Evolutionary conservation across 2,888 invertebrate genomes (phyloP).

Genomic region (Cloeon dipterum): DNA sequence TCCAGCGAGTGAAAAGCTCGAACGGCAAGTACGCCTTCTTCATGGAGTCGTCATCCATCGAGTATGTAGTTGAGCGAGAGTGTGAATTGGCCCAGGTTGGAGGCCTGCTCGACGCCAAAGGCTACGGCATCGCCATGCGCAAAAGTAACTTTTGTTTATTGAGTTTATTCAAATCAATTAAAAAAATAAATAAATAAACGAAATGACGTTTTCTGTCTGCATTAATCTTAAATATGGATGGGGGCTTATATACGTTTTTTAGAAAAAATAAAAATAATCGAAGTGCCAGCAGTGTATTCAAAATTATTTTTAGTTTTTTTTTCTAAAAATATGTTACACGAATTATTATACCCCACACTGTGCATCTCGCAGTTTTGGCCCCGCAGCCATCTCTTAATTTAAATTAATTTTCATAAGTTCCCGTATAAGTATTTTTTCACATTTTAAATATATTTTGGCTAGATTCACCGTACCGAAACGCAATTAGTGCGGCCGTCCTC

Average conservation of each 20-base stretch:
- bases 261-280: too few species aligned
- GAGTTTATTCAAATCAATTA: background rate
- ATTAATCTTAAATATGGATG: background rate
- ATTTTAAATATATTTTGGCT: too few species aligned
- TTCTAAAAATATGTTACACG: too few species aligned
- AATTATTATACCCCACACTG: too few species aligned
- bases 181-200: background rate
- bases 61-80: constrained; percentile 23
- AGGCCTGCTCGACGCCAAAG: constrained; percentile 20
- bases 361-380: too few species aligned
- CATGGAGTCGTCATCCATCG: constrained; percentile 31
- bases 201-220: background rate
- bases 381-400: too few species aligned
- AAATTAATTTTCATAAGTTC: too few species aligned
- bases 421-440: too few species aligned
- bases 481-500: constrained; percentile 67
- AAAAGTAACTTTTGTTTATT: constrained; percentile 7
- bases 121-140: constrained; percentile 21
- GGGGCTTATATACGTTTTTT: too few species aligned
- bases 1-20: constrained; percentile 23
- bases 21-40: constrained; percentile 22
- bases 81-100: constrained; percentile 19
- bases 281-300: too few species aligned
- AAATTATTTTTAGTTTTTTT: too few species aligned
- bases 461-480: constrained; percentile 55